Evolutionary conservation across 2,888 invertebrate species (phyloP), one percentile per base, ranked within the genome.

Genomic region (Watsonalla binaria): DNA sequence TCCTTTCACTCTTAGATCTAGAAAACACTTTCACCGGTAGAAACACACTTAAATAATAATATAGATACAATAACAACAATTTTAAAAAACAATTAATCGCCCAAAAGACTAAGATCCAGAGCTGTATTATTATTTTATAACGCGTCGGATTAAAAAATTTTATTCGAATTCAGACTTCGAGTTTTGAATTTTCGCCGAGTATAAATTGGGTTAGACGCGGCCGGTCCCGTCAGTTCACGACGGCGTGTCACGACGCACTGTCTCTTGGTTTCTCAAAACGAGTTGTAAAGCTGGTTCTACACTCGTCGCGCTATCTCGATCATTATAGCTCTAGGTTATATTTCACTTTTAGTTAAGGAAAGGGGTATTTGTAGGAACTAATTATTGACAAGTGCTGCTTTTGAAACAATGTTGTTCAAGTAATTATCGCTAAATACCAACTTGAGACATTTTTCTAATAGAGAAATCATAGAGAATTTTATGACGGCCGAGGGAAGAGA

Each of bases 1-100:
- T 63, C 84, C 89, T 89, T 89, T 89, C 89, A 89, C 89, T 89
- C 84, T 82, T 83, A 78, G 49, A 49, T 49, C 37, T 49, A 49
- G 67, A 76, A 74, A 79, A 68, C 83, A 88, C 89, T 89, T 89
- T 88, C 89, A 86, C 89, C 84, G 55, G 42, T 63, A 74, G 56
- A 53, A 65, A 37, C 15, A 37, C 37, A 49, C 49, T 14, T 37
- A 49, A 49, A 49, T 39, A 37, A 49, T 39, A 37, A 14, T 14
- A 37, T 15, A 49, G 24, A 49, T 48, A n/a, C 7, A 13, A 14
- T 11, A 14, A 35, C 11, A 42, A 42, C 11, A 42, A 11, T 11
- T 5, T 11, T 2, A 42, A 42, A 42, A 0, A 42, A 42, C 42
- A 42, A 42, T 11, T 42, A 9, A 42, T 11, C 9, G 42, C 42